phyloP scores from a whole-genome alignment of 2,113 vertebrate genomes.

The Eonycteris spelaea region DNA sequence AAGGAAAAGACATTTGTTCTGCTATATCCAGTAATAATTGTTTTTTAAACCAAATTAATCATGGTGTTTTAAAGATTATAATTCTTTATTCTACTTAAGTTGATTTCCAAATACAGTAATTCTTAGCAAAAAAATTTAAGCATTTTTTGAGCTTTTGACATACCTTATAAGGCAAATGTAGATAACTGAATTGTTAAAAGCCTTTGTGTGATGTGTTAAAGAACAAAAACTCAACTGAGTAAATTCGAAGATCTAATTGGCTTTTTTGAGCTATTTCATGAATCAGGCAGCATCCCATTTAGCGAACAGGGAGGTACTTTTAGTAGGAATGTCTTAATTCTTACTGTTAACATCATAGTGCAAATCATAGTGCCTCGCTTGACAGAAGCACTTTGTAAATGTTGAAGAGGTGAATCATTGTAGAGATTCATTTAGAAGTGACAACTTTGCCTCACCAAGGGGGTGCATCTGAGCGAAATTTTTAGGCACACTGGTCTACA shows the following conservation, averaged over 20 bases:
- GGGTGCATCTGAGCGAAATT: neutral
- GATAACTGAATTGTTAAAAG: neutral
- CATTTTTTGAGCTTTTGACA: neutral
- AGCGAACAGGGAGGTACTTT: neutral
- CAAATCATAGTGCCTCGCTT: neutral
- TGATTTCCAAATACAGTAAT: constrained; percentile 2
- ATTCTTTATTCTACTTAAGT: neutral
- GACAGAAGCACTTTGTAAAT: neutral
- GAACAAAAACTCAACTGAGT: neutral
- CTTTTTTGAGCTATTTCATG: neutral
- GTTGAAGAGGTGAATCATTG: neutral
- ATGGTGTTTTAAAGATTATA: neutral
- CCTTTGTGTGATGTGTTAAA: neutral
- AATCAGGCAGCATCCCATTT: neutral
- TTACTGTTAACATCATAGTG: neutral
- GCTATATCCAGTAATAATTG: neutral
- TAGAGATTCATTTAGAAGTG: neutral
- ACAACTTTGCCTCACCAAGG: neutral
- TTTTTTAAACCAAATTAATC: neutral
- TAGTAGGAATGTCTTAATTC: neutral
- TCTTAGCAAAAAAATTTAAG: neutral
- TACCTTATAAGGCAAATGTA: neutral
- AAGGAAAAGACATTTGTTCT: neutral
- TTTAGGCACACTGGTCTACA: neutral
- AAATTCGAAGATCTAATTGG: neutral